phyloP scores from a whole-genome alignment of 2,113 vertebrate species.

The Perca schrenkii region DNA sequence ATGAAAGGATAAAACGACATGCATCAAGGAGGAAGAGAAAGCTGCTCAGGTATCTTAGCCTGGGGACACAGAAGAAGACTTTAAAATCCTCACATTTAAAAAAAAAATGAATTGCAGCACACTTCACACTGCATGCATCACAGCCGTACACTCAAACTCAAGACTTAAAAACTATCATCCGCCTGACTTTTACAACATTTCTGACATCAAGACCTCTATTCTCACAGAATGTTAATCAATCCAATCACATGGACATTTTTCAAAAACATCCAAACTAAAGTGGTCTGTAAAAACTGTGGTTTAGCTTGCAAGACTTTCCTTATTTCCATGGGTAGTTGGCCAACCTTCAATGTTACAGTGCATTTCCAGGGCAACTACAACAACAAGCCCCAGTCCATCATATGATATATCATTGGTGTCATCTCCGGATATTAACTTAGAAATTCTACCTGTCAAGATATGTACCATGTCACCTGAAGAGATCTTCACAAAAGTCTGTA shows the following conservation, averaged over 20 bases:
- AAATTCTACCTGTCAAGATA: neutral
- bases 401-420: neutral
- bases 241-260: neutral
- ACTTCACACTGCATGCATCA: slow-evolving; percentile 15
- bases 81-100: slow-evolving; percentile 22
- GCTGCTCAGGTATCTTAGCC: slow-evolving; percentile 54
- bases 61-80: slow-evolving; percentile 39
- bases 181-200: neutral
- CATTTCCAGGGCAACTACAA: neutral
- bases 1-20: slow-evolving; percentile 52
- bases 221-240: neutral
- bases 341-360: neutral
- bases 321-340: neutral
- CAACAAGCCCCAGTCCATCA: neutral
- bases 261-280: neutral
- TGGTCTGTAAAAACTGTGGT: neutral
- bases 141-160: neutral
- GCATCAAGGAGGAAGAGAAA: slow-evolving; percentile 31
- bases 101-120: slow-evolving; percentile 26
- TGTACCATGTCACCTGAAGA: neutral
- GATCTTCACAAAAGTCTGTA: neutral
- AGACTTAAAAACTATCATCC: slow-evolving; percentile 25
- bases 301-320: neutral
- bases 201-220: neutral
- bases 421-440: neutral